phyloP scores from a whole-genome alignment of 2,113 vertebrate species.

The Neopipo cinnamomea region DNA sequence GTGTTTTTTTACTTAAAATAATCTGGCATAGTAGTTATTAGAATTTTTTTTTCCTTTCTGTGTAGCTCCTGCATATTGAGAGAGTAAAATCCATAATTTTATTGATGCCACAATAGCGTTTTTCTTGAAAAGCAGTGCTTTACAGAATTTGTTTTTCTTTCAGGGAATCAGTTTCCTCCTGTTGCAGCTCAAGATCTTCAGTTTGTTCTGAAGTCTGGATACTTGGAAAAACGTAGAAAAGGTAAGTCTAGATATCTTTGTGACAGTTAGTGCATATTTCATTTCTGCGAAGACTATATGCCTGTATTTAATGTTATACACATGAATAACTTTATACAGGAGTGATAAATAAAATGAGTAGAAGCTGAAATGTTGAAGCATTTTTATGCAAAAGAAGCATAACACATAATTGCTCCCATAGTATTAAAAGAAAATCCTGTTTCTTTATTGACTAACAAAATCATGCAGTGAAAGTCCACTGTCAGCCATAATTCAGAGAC shows the following conservation, averaged over 20 bases:
- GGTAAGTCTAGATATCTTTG: conserved; percentile 62
- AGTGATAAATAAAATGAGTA: background rate
- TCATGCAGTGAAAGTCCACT: background rate
- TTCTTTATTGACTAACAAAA: background rate
- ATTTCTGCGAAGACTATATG: background rate
- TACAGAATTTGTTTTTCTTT: conserved; percentile 9
- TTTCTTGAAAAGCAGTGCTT: background rate
- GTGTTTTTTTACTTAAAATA: background rate
- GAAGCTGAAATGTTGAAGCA: background rate
- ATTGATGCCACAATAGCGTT: background rate
- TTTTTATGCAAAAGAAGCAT: background rate
- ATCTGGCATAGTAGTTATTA: background rate
- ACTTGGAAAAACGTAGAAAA: conserved; percentile 96
- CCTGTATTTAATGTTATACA: background rate
- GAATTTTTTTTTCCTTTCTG: background rate
- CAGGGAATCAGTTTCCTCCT: conserved; percentile 85
- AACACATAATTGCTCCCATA: background rate
- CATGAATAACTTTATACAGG: background rate
- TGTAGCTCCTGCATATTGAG: background rate
- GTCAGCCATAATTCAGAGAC: background rate
- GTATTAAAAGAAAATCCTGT: background rate
- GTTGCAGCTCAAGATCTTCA: conserved; percentile 89
- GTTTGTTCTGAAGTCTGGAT: conserved; percentile 87
- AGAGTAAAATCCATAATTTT: background rate
- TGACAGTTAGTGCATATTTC: background rate